phyloP scores from a whole-genome alignment of 2,797 vertebrate genomes.

The Poeciliopsis turneri region DNA sequence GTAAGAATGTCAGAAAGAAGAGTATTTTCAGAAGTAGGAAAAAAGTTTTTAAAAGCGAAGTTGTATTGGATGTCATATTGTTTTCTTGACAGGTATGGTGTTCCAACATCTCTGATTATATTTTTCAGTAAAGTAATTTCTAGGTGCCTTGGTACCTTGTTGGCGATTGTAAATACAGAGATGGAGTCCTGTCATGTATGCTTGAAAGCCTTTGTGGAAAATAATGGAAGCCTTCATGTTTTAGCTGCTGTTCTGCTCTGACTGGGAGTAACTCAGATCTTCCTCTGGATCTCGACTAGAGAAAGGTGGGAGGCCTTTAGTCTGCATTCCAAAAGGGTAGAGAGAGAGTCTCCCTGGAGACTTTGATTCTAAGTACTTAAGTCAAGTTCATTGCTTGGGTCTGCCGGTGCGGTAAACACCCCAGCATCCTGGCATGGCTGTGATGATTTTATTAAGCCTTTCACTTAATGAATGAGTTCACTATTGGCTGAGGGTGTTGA shows the following conservation, averaged over 20 bases:
- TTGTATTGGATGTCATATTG: background rate
- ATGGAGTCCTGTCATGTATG: constrained; percentile 21
- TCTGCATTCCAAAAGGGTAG: constrained; percentile 33
- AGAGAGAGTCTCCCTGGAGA: constrained; percentile 37
- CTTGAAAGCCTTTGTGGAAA: constrained; percentile 31
- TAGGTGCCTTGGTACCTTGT: background rate
- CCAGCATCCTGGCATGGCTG: constrained; percentile 1
- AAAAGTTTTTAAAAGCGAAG: background rate
- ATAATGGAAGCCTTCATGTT: constrained; percentile 28
- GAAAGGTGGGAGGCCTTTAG: constrained; percentile 40
- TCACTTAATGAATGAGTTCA: background rate
- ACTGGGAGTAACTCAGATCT: constrained; percentile 49
- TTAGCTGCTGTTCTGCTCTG: constrained; percentile 39
- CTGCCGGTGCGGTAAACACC: constrained; percentile 27
- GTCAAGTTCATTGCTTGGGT: constrained; percentile 34
- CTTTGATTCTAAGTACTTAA: constrained; percentile 37
- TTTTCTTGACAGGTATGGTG: background rate
- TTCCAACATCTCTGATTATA: background rate
- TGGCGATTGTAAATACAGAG: background rate
- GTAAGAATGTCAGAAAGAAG: background rate
- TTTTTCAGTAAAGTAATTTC: background rate
- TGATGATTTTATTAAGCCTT: constrained; percentile 26
- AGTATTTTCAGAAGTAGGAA: background rate
- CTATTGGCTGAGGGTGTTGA: constrained; percentile 1
- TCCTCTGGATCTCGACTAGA: constrained; percentile 41